These are phyloP conservation scores for Papilio helenus DNA, from an alignment of 1,140 invertebrate species.

Conservation along the genomic window DNA sequence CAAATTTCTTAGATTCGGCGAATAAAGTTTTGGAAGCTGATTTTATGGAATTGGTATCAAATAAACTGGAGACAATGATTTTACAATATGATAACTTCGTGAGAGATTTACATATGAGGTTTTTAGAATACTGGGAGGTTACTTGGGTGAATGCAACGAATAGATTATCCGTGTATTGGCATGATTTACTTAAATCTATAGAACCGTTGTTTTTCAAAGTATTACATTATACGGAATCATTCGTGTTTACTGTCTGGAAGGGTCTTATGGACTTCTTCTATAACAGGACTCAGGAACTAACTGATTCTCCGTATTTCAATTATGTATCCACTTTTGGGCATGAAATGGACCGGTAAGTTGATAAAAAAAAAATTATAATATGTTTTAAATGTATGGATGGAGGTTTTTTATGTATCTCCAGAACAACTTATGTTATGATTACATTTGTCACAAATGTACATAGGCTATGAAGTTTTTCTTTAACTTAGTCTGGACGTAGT, in stretches of 20 bases:
- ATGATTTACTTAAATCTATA: constrained; percentile 86
- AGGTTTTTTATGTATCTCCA: too few relatives aligned
- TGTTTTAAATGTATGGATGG: too few relatives aligned
- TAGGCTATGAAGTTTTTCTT: too few relatives aligned
- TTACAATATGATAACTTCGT: constrained; percentile 91
- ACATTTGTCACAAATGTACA: too few relatives aligned
- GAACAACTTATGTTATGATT: too few relatives aligned
- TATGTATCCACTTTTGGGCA: constrained; percentile 90
- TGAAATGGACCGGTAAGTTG: constrained; percentile 86
- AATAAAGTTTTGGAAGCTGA: constrained; percentile 88
- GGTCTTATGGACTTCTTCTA: constrained; percentile 91
- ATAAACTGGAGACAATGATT: constrained; percentile 86
- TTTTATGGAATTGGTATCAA: constrained; percentile 86
- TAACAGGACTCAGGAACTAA: constrained; percentile 89
- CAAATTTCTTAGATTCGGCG: constrained; percentile 87
- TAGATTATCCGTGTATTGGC: constrained; percentile 87
- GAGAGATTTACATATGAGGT: constrained; percentile 89
- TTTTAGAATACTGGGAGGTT: constrained; percentile 89
- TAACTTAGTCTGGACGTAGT: too few relatives aligned
- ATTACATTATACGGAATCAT: constrained; percentile 89
- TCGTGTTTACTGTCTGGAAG: constrained; percentile 88
- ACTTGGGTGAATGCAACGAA: constrained; percentile 86
- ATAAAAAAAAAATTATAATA: too few relatives aligned
- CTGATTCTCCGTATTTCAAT: constrained; percentile 91
- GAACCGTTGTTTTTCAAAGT: constrained; percentile 90